Evolutionary conservation across 2,888 invertebrate species (phyloP).

Genomic region (Tricholauxania praeusta): DNA sequence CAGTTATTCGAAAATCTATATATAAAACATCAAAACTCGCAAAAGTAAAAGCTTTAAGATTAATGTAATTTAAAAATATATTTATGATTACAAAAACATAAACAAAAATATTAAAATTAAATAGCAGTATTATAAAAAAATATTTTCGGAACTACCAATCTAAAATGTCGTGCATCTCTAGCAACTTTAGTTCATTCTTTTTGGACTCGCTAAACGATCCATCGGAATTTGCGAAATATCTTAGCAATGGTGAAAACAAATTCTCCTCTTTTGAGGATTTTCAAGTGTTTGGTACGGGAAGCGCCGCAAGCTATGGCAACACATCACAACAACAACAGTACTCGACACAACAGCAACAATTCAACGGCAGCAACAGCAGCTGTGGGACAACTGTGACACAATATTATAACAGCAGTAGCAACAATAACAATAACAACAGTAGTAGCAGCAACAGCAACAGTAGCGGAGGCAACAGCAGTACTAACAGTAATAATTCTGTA

Average conservation of each 20-base stretch:
- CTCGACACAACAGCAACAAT: conserved; percentile 43
- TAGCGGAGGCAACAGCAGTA: conserved; percentile 37
- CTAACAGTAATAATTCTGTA: conserved; percentile 23
- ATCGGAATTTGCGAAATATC: conserved; percentile 68
- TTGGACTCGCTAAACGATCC: conserved; percentile 67
- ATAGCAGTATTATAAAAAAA: conserved; percentile 11
- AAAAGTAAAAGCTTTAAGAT: conserved; percentile 40
- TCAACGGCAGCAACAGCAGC: conserved; percentile 42
- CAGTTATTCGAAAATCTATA: conserved; percentile 28
- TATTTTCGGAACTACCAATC: not conserved
- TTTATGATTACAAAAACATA: conserved; percentile 9
- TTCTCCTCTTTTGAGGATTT: conserved; percentile 66
- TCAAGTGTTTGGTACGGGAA: conserved; percentile 59
- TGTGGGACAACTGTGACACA: conserved; percentile 17
- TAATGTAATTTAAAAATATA: no score
- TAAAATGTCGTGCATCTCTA: conserved; percentile 68
- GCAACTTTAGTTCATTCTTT: conserved; percentile 68
- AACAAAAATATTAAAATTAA: conserved; percentile 28
- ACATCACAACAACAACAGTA: conserved; percentile 38
- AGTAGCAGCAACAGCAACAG: conserved; percentile 35
- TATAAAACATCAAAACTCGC: conserved; percentile 14
- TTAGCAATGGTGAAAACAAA: conserved; percentile 67
- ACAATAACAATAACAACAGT: conserved; percentile 48
- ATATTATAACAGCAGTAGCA: conserved; percentile 27
- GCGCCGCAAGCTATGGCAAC: conserved; percentile 39